Base-by-base conservation (phyloP, 2,113 vertebrate species). In the Mirza zaza region DNA sequence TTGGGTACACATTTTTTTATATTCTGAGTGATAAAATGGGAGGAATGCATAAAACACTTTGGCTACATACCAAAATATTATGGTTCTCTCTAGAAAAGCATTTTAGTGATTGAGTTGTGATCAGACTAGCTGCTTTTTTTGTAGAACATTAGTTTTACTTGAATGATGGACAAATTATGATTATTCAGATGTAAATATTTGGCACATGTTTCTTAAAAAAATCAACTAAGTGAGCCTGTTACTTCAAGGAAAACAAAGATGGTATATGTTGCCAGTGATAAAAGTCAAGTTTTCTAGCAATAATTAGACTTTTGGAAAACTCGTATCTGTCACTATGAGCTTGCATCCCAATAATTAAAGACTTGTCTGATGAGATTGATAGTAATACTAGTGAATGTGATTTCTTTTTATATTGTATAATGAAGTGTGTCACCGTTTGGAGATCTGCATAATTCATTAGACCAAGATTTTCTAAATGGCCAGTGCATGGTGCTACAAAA, bases 301-400 rank as follows among this genome's bases (percentile, higher is more conserved):
- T 93, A 70, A 75, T 59, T 81, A 79, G 63, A 88, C 84, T 85
- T 88, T 88, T 76, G 8, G 23, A 92, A 80, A 94, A 88, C 71
- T 81, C 86, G 1, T 25, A 20, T 87, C 70, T 45, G 11, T 84
- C 32, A 34, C 42, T 29, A 52, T 79, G 68, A 95, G 34, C 42
- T 95, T 85, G 25, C 32, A 83, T 87, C 83, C 63, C 27, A 75
- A 6, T 86, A 87, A 50, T 68, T 65, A 86, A 93, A 93, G n/a
- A 87, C 17, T 70, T 90, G 11, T 55, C 52, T 95, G 52, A 92
- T 57, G 23, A 80, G 50, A 91, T 71, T 65, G 77, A 32, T 91
- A 36, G 29, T 87, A 32, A 89, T 94, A 63, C 48, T 70, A 87
- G 42, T 82, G 42, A 93, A 29, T 73, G 59, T 83, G 48, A 42